Evolutionary conservation across 2,113 vertebrate genomes (phyloP).

Genomic region (Catagonus wagneri): DNA sequence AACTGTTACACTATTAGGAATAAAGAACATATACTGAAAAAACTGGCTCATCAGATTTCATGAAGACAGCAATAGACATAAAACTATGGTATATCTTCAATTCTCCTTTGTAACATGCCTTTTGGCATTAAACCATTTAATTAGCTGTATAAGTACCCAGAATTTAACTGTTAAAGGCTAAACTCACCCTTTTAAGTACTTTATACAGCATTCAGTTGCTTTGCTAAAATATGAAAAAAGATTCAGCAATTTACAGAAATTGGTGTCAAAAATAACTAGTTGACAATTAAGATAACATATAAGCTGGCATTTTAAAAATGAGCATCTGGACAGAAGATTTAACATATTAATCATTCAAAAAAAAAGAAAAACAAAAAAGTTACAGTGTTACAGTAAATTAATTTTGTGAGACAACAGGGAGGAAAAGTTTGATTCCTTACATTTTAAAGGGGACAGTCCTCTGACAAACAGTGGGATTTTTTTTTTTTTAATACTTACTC

Average conservation of each 20-base stretch:
- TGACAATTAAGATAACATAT: constrained; percentile 24
- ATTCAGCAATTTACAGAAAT: constrained; percentile 31
- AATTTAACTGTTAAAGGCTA: constrained; percentile 40
- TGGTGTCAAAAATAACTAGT: constrained; percentile 21
- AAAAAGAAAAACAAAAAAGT: neutral
- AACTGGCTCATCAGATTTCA: neutral
- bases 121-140: constrained; percentile 38
- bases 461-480: neutral
- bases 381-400: neutral
- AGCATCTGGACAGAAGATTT: constrained; percentile 8
- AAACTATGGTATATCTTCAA: constrained; percentile 1
- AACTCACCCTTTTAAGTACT: constrained; percentile 16
- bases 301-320: constrained; percentile 35
- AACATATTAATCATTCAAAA: neutral
- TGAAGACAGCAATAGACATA: neutral
- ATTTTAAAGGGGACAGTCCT: neutral
- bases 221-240: constrained; percentile 43
- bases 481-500: constrained; percentile 87
- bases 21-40: neutral
- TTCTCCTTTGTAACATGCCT: constrained; percentile 5
- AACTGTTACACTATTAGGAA: neutral
- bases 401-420: constrained; percentile 12
- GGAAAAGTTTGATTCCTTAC: neutral
- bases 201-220: neutral
- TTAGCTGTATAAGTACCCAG: neutral